Conservation (phyloP, 2,113 vertebrate genomes). For the Gasterosteus nipponicus region DNA sequence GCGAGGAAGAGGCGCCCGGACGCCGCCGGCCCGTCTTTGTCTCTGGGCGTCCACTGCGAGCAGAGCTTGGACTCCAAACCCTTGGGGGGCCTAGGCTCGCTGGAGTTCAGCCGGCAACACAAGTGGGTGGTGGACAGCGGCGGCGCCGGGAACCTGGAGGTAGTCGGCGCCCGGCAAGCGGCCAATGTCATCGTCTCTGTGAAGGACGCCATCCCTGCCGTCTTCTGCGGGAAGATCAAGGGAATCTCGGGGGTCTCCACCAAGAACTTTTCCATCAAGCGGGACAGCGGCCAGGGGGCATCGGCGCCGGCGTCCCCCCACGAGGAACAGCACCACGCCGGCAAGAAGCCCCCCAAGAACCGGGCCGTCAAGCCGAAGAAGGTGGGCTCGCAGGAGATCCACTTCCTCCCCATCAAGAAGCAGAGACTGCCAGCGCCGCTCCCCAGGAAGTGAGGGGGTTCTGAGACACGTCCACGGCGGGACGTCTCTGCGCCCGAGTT, state of each 20-base stretch:
- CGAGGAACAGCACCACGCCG: slow-evolving; percentile 83
- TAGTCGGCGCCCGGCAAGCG: slow-evolving; percentile 90
- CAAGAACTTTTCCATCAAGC: slow-evolving; percentile 99
- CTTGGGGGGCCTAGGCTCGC: slow-evolving; percentile 73
- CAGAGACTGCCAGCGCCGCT: slow-evolving; percentile 96
- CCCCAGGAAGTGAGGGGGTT: slow-evolving; percentile 89
- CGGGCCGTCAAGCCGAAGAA: slow-evolving; percentile 98
- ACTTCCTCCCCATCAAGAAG: slow-evolving; percentile 98
- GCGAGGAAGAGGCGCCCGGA: slow-evolving; percentile 82
- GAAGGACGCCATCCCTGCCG: slow-evolving; percentile 93
- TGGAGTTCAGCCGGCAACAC: slow-evolving; percentile 87
- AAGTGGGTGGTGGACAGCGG: slow-evolving; percentile 88
- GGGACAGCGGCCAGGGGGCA: slow-evolving; percentile 85
- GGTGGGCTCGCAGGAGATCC: slow-evolving; percentile 98
- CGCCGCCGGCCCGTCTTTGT: slow-evolving; percentile 56
- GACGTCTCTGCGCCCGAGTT: no score
- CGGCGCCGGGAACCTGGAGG: slow-evolving; percentile 85
- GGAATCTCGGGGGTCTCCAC: slow-evolving; percentile 96
- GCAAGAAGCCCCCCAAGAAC: slow-evolving; percentile 90
- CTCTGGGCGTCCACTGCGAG: slow-evolving; percentile 75
- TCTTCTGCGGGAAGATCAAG: slow-evolving; percentile 97
- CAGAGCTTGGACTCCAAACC: slow-evolving; percentile 81
- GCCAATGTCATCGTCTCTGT: slow-evolving; percentile 98
- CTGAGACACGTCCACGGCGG: slow-evolving; percentile 21
- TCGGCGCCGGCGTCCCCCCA: slow-evolving; percentile 82